Evolutionary conservation across 2,888 invertebrate species (phyloP).

Genomic region (Candidula unifasciata): DNA sequence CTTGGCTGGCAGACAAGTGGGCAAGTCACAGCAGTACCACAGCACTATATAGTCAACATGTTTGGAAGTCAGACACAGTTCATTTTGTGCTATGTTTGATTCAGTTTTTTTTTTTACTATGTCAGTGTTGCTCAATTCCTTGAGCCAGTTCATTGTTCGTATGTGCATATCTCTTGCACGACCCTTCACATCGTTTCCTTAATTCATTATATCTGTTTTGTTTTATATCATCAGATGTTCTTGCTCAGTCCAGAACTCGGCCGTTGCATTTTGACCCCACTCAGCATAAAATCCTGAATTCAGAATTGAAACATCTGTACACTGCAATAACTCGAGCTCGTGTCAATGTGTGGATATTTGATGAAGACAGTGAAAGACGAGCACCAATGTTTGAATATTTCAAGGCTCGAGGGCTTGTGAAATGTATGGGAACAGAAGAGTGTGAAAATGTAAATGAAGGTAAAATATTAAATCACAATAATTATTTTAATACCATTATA

Average conservation of each 20-base stretch:
- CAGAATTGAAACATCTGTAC: slow-evolving; percentile 73
- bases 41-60: no score
- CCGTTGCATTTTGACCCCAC: slow-evolving; percentile 69
- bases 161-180: no score
- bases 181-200: no score
- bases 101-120: no score
- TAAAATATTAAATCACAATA: no score
- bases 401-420: slow-evolving; percentile 65
- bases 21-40: no score
- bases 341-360: slow-evolving; percentile 76
- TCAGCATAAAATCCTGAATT: slow-evolving; percentile 72
- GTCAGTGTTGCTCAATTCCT: no score
- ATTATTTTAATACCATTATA: no score
- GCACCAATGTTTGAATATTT: slow-evolving; percentile 74
- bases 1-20: no score
- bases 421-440: slow-evolving; percentile 43
- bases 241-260: slow-evolving; percentile 63
- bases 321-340: slow-evolving; percentile 73
- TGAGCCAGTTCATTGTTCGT: no score
- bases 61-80: no score
- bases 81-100: no score
- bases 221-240: slow-evolving; percentile 58
- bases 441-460: slow-evolving; percentile 25
- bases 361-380: slow-evolving; percentile 67
- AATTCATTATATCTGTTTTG: background rate